Percentiles rank a stretch among this genome's conserved stretches.
Conservation (phyloP, 2,113 vertebrate genomes). For the Illadopsis cleaveri region DNA sequence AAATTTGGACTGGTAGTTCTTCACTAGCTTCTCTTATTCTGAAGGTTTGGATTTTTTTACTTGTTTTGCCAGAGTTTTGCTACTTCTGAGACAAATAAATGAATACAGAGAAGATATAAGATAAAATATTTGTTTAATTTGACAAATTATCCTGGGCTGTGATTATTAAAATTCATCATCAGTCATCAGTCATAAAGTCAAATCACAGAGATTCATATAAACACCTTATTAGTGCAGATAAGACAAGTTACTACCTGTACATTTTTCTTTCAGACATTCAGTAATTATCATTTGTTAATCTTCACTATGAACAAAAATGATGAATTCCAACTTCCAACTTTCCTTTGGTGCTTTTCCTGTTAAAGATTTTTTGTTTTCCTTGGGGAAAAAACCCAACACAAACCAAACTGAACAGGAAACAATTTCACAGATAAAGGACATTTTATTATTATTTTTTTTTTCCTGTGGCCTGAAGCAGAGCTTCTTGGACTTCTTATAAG, state of each 20-base stretch:
- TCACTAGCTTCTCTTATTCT: background rate
- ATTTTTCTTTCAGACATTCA: background rate
- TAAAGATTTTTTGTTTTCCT: rapidly evolving
- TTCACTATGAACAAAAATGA: background rate
- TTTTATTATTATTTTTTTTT: background rate
- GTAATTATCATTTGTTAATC: background rate
- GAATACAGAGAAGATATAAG: background rate
- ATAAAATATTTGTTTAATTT: background rate
- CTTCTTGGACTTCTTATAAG: background rate
- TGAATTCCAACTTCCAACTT: background rate
- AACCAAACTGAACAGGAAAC: background rate
- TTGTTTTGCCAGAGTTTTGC: background rate
- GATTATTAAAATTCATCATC: background rate
- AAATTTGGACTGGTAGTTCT: background rate
- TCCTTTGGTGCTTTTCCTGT: background rate
- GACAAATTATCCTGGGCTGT: background rate
- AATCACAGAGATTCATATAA: background rate
- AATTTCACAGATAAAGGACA: background rate
- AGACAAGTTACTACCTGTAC: background rate
- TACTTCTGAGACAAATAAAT: background rate
- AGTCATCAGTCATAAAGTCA: background rate
- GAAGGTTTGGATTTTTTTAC: background rate
- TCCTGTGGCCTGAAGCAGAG: background rate
- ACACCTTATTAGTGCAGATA: background rate
- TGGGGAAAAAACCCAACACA: rapidly evolving